Conservation (phyloP, 2,113 vertebrate species). For the Datnioides undecimradiatus region DNA sequence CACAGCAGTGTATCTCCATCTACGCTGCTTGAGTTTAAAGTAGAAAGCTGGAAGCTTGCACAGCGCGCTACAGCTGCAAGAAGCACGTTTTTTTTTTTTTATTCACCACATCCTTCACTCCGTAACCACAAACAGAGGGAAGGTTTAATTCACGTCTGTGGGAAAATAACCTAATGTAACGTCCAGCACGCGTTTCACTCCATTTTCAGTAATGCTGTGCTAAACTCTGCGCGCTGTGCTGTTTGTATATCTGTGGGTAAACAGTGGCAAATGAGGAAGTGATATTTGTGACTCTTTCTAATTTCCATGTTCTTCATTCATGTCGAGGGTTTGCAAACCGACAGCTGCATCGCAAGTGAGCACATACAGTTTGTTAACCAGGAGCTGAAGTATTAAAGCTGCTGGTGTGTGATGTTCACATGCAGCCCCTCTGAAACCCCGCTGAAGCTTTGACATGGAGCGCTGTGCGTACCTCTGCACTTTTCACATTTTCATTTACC, state of each 20-base stretch:
- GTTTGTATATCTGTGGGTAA: not conserved
- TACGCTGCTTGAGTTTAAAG: not conserved
- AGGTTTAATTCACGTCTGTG: conserved; percentile 28
- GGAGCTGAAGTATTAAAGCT: not conserved
- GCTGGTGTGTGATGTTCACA: not conserved
- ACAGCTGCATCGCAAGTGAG: not conserved
- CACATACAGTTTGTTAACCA: not conserved
- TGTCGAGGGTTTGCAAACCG: not conserved
- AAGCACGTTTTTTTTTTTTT: conserved; percentile 12
- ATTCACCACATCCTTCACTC: conserved; percentile 61
- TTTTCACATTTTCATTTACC: too few species aligned
- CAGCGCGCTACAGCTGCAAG: conserved; percentile 13
- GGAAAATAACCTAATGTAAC: conserved; percentile 24
- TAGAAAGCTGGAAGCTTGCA: conserved; percentile 4
- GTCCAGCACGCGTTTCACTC: not conserved
- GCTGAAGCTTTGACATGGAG: too few species aligned
- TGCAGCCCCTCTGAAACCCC: not conserved
- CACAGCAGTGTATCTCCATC: not conserved
- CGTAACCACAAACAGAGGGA: conserved; percentile 34
- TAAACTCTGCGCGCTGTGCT: not conserved
- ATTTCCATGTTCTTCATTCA: conserved; percentile 3
- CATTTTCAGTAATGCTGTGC: not conserved
- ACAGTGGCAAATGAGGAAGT: conserved; percentile 25
- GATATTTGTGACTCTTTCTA: conserved; percentile 15
- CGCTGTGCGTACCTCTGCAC: too few species aligned